These are phyloP conservation scores for Charina bottae DNA, from an alignment of 2,113 vertebrate species.

Conservation along the genomic window DNA sequence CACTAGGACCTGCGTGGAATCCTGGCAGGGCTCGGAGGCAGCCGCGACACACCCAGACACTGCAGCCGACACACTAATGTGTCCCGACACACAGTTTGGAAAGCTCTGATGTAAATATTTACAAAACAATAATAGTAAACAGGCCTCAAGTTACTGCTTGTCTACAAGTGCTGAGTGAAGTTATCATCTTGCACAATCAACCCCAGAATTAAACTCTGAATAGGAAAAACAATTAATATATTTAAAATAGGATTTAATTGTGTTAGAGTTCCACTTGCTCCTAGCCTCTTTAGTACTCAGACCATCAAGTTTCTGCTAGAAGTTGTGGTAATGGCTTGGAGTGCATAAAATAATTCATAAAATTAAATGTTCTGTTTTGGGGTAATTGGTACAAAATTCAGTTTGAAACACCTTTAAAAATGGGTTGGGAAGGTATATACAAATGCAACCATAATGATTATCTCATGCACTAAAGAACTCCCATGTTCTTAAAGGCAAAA, in stretches of 20 bases:
- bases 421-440: not conserved
- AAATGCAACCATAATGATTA: not conserved
- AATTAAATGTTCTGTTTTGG: not conserved
- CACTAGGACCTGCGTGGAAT: no score
- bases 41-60: no score
- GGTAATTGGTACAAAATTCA: not conserved
- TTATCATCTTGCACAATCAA: not conserved
- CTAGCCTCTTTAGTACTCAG: not conserved
- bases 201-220: not conserved
- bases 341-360: not conserved
- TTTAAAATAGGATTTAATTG: no score
- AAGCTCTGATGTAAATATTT: no score
- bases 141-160: not conserved
- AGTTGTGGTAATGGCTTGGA: not conserved
- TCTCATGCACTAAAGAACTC: not conserved
- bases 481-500: not conserved
- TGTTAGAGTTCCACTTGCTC: not conserved
- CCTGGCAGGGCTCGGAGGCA: no score
- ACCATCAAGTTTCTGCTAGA: not conserved
- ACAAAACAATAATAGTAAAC: not conserved
- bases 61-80: no score
- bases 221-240: not conserved
- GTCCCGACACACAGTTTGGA: no score
- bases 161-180: not conserved
- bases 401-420: not conserved